Base-by-base conservation (phyloP, 2,888 invertebrate species). In the Apeira syringaria region DNA sequence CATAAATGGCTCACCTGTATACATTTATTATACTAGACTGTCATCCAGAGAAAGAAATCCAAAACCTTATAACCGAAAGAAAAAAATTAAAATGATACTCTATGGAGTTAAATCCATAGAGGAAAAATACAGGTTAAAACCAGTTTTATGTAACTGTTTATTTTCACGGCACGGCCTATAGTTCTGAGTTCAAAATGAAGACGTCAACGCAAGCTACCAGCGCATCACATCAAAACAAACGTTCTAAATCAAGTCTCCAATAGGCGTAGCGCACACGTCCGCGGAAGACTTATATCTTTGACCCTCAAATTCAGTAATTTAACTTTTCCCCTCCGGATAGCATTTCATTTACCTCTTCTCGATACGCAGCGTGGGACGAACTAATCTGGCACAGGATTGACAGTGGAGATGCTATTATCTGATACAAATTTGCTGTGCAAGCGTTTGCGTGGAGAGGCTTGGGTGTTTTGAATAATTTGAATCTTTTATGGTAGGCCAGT, bases 321-420 rank as follows among this genome's bases (percentile, higher is more conserved):
- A 89, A 89, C 88, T 88, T 89, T 87, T 86, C 89, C 89, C 89
- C 89, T 88, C 85, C 81, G 83, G 86, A 85, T 86, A 84, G 88
- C 89, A 87, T 89, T 89, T 89, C 88, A 89, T 89, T 89, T 89
- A 89, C 89, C 89, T 89, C 89, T 89, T 88, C 88, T 85, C 88
- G 88, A 89, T 89, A 88, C 89, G 89, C 85, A 71, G 89, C 81
- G 89, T 89, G 81, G 88, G 87, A 87, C 81, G 86, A 81, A 87
- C 89, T 87, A 87, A 88, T 88, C 88, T 82, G 70, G 84, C 59
- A 81, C 79, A 85, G 33, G 37, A 58, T 51, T 57, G 51, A 47
- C 56, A 22, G 40, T 77, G 53, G 84, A 87, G 80, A 59, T 36
- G 68, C 7, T 35, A 30, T 35, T 46, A 37, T 15, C 22, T 31